Conservation (phyloP, 2,888 invertebrate genomes). For the Drosophila putrida region DNA sequence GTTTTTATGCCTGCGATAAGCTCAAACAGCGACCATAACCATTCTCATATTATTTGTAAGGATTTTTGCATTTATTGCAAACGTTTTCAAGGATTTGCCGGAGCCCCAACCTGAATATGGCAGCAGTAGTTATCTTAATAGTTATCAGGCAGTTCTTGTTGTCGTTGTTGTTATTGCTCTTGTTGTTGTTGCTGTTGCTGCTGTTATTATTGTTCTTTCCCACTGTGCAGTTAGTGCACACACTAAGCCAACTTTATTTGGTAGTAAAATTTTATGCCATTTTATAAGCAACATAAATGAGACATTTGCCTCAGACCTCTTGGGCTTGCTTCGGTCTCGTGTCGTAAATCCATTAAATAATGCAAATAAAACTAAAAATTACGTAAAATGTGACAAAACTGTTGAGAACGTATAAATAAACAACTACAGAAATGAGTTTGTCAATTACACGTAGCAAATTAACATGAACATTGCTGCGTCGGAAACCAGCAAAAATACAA, state of each 20-base stretch:
- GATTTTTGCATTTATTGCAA: slow-evolving; percentile 81
- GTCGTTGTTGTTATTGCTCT: slow-evolving; percentile 3
- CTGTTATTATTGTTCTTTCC: slow-evolving; percentile 24
- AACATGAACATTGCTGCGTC: slow-evolving; percentile 50
- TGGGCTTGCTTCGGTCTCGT: slow-evolving; percentile 26
- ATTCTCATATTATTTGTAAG: slow-evolving; percentile 81
- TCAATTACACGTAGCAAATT: slow-evolving; percentile 64
- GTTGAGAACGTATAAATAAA: slow-evolving; percentile 63
- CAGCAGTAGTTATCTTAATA: slow-evolving; percentile 73
- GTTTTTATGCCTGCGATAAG: slow-evolving; percentile 78
- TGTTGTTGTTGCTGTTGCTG: slow-evolving; percentile 28
- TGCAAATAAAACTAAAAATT: slow-evolving; percentile 36
- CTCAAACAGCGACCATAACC: slow-evolving; percentile 73
- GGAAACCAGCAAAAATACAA: slow-evolving; percentile 53
- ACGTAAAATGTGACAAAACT: slow-evolving; percentile 55
- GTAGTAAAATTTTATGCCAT: slow-evolving; percentile 66
- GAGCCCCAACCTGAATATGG: slow-evolving; percentile 57
- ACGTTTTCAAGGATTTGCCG: slow-evolving; percentile 73
- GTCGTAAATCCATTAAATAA: slow-evolving; percentile 69
- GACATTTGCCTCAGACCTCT: slow-evolving; percentile 61
- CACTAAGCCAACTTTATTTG: slow-evolving; percentile 64
- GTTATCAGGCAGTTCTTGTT: slow-evolving; percentile 73
- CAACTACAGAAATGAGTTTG: slow-evolving; percentile 41
- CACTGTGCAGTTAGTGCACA: slow-evolving; percentile 54
- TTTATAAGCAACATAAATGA: slow-evolving; percentile 70